These are phyloP conservation scores for Darevskia mixta DNA, from an alignment of 2,797 vertebrate species.

Conservation along the genomic window DNA sequence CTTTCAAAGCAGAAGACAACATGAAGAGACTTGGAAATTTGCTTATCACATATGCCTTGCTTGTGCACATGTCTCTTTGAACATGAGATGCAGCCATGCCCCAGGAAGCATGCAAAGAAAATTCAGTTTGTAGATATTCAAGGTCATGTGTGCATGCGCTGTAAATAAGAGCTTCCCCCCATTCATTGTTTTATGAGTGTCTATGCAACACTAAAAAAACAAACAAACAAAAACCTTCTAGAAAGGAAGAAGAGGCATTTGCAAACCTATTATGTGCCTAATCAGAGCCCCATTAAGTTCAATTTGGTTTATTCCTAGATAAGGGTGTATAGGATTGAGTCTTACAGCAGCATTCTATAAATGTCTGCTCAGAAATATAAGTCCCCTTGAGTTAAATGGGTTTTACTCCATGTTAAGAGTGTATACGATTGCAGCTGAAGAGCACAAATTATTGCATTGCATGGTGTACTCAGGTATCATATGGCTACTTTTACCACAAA, in stretches of 20 bases:
- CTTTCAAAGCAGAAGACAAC: conserved; percentile 26
- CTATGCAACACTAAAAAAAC: not conserved
- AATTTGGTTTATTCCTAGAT: not conserved
- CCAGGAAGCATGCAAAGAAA: not conserved
- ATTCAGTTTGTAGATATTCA: not conserved
- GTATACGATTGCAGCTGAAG: too few species aligned
- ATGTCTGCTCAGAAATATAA: not conserved
- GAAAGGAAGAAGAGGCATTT: not conserved
- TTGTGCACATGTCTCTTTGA: not conserved
- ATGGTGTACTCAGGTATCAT: not conserved
- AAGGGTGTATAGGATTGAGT: not conserved
- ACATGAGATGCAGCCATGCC: not conserved
- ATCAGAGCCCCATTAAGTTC: not conserved
- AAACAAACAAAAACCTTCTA: not conserved
- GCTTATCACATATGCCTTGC: not conserved
- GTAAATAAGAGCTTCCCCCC: not conserved
- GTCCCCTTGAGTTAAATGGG: too few species aligned
- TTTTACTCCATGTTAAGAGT: too few species aligned
- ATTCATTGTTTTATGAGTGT: not conserved
- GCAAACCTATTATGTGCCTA: not conserved
- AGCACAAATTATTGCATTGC: not conserved
- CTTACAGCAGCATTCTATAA: not conserved
- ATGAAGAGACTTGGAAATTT: not conserved
- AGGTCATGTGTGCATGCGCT: too few species aligned
- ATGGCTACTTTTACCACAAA: not conserved